phyloP scores from a whole-genome alignment of 1,140 invertebrate genomes.

The Pristionchus pacificus region DNA sequence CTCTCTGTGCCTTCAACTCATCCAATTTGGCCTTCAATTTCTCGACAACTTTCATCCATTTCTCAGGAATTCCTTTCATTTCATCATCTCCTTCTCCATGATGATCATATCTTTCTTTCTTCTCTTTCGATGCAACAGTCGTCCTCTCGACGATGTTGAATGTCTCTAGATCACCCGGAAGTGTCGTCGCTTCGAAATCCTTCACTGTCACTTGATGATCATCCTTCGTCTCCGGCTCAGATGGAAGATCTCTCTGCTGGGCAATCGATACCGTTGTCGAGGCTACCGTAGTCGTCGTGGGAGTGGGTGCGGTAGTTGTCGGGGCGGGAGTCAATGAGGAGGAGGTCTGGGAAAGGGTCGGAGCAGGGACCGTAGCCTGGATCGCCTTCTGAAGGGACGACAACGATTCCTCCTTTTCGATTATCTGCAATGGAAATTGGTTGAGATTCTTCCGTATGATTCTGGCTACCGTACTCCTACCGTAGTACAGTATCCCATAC shows the following conservation, averaged over 20 bases:
- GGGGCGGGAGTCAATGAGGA: not conserved
- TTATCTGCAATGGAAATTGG: not conserved
- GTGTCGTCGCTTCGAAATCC: not conserved
- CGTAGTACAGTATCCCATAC: not conserved
- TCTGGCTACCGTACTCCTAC: no score
- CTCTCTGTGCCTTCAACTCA: not conserved
- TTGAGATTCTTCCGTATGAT: no score
- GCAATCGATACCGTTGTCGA: not conserved
- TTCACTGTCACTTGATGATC: not conserved
- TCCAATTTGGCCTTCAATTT: not conserved
- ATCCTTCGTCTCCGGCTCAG: not conserved
- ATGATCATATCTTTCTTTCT: not conserved
- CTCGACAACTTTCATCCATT: not conserved
- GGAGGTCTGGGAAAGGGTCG: not conserved
- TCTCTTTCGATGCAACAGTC: not conserved
- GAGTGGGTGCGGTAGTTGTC: not conserved
- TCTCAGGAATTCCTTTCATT: not conserved
- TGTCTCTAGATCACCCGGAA: not conserved
- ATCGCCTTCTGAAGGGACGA: not conserved
- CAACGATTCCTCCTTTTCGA: not conserved
- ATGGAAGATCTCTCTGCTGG: not conserved
- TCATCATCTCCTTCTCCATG: not conserved
- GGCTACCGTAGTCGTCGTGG: not conserved
- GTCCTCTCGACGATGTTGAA: not conserved
- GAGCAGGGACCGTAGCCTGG: not conserved